Percentiles rank a stretch among this genome's conserved stretches.
These are phyloP conservation scores for Aythya fuligula DNA, from an alignment of 2,797 vertebrate genomes.

Conservation along the genomic window DNA sequence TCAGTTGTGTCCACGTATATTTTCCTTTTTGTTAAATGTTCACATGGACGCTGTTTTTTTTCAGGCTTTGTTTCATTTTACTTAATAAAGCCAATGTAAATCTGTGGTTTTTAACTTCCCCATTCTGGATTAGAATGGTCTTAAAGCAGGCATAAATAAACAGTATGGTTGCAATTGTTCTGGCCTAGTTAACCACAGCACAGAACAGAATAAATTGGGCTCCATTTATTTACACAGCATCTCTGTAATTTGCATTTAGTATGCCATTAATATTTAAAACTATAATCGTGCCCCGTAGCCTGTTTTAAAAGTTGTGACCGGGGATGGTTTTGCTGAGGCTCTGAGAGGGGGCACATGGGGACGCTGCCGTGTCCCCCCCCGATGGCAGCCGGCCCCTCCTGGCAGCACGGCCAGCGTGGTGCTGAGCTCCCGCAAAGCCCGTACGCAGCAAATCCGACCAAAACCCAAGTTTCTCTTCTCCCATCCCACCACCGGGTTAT, in stretches of 20 bases:
- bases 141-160: neutral
- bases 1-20: neutral
- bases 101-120: neutral
- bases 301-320: neutral
- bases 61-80: neutral
- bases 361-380: no score
- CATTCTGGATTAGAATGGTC: neutral
- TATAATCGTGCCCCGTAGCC: accelerated
- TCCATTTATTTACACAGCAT: conserved; percentile 2
- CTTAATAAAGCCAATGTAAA: neutral
- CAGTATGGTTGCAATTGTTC: neutral
- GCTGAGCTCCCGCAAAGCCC: neutral
- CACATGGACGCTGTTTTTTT: neutral
- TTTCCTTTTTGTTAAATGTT: neutral
- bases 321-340: neutral
- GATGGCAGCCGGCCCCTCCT: no score
- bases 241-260: conserved; percentile 3
- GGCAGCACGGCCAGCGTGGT: no score
- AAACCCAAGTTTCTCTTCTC: neutral
- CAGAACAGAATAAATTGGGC: neutral
- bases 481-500: neutral
- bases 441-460: accelerated
- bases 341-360: no score
- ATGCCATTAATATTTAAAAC: neutral
- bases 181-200: conserved; percentile 10